Evolutionary conservation across 2,888 invertebrate species (phyloP).

Genomic region (Hesperia comma): DNA sequence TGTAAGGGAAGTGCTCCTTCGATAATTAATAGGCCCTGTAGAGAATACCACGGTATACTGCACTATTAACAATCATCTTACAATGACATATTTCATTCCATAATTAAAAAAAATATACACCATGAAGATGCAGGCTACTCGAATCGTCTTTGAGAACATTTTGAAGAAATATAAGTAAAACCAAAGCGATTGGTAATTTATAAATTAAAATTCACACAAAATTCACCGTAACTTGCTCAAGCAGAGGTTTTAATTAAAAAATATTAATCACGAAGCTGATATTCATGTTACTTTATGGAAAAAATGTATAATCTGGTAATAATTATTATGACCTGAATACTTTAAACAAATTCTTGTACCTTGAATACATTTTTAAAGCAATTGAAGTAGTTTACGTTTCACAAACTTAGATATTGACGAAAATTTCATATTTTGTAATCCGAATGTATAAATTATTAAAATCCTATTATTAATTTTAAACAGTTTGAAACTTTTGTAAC

Average conservation of each 20-base stretch:
- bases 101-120: background rate
- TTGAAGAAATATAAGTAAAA: too few species aligned
- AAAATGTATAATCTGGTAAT: too few species aligned
- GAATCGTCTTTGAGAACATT: too few species aligned
- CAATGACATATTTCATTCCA: background rate
- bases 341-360: constrained; percentile 3
- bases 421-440: constrained; percentile 22
- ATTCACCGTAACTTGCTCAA: too few species aligned
- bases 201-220: too few species aligned
- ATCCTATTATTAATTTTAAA: constrained; percentile 3
- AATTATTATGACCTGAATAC: too few species aligned
- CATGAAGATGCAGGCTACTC: too few species aligned
- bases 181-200: too few species aligned
- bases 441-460: constrained; percentile 4
- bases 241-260: too few species aligned
- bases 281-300: too few species aligned
- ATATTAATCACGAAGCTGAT: too few species aligned
- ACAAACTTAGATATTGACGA: background rate
- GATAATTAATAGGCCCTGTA: constrained; percentile 21
- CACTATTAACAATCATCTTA: background rate
- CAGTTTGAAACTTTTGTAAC: constrained; percentile 7
- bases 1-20: constrained; percentile 28
- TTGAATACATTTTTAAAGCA: constrained; percentile 10
- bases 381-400: background rate
- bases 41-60: constrained; percentile 15